Base-by-base conservation (phyloP, 2,113 vertebrate species). In the Chionodraco myersi region DNA sequence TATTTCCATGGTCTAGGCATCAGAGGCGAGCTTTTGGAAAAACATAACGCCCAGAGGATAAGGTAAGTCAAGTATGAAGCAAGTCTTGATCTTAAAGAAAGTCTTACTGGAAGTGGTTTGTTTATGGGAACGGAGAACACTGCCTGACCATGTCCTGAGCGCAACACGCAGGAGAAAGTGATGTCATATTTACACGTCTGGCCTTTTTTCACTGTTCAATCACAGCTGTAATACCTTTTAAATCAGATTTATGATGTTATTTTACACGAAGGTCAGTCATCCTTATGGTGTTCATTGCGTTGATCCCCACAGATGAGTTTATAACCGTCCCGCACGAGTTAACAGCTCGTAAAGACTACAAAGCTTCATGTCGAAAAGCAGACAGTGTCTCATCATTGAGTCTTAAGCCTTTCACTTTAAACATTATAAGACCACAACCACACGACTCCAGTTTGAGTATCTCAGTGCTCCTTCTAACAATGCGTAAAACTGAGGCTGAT, bases 11-110 rank as follows among this genome's bases (percentile, higher is more conserved):
- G 34, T 75, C 45, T 84, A 95, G 94, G 93, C 69, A 54, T 77
- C 58, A 89, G 94, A 76, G 18, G 72, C 3, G 92, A 95, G 75
- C 86, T 91, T 77, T 63, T 95, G 87, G 87, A 94, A 79, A 94
- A 90, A 82, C 49, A 87, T 2, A 58, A 94, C 5, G 51, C 89
- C 21, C 80, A 92, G 83, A 80, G 75, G 74, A 92, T 94, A 79
- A 93, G 93, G 94, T 95, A 89, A 75, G 70, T 51, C 36, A 71
- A 64, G 80, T 54, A 10, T 83, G 57, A 86, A 75, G 72, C 54
- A 76, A 69, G 41, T 45, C 64, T 66, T 85, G 53, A 83, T 62
- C 36, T 56, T 36, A 12, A 61, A 66, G 14, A 1, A 66, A 36
- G 65, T 3, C 60, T 57, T 18, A 30, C 45, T 78, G 75, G 53